A percentile compares a stretch with the other conserved stretches of the same genome.
Conservation (phyloP, 2,888 invertebrate species). For the Polyommatus icarus region DNA sequence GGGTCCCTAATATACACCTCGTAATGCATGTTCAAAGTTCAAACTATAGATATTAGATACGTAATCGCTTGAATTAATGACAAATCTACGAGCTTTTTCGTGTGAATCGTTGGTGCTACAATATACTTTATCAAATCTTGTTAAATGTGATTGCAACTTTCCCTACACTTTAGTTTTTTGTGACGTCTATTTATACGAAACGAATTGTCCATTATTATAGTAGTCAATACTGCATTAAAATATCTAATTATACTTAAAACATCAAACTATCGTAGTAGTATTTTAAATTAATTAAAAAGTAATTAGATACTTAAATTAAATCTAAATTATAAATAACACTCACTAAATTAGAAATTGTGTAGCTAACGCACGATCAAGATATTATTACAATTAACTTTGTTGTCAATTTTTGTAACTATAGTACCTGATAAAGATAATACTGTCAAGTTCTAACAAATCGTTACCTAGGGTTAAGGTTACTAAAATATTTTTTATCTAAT, state of each 20-base stretch:
- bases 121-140: constrained; percentile 22
- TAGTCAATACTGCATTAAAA: constrained; percentile 2
- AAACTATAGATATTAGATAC: constrained; percentile 2
- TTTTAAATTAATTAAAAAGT: constrained; percentile 3
- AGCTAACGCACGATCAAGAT: constrained; percentile 20
- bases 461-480: not conserved
- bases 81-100: not conserved
- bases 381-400: not conserved
- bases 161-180: constrained; percentile 8
- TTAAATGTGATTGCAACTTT: constrained; percentile 28
- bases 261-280: constrained; percentile 1
- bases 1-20: constrained; percentile 1
- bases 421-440: not conserved
- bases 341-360: constrained; percentile 1
- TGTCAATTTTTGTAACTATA: not conserved
- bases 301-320: constrained; percentile 1
- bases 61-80: not conserved
- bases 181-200: not conserved
- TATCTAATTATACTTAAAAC: constrained; percentile 13
- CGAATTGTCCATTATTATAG: not conserved
- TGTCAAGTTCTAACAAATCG: not conserved
- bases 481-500: not conserved
- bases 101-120: constrained; percentile 17
- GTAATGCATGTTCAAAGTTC: not conserved
- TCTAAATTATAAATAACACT: constrained; percentile 20